A percentile compares a stretch with the other conserved stretches of the same genome.
These are phyloP conservation scores for Pseudochirops corinnae DNA, from an alignment of 2,797 vertebrate species.

Conservation along the genomic window DNA sequence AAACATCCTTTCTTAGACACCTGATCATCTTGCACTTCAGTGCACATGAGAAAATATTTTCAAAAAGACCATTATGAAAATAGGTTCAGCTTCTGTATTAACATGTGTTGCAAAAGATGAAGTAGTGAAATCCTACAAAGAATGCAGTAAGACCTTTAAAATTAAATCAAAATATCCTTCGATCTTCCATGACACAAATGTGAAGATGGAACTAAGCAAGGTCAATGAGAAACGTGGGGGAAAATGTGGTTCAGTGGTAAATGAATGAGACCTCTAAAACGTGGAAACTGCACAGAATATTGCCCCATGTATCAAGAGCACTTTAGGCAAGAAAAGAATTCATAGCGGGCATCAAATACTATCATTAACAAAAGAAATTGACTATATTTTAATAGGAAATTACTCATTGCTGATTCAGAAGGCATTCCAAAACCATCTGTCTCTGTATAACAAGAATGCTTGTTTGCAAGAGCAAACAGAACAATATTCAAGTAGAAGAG, in stretches of 20 bases:
- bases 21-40: background rate
- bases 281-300: background rate
- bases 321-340: background rate
- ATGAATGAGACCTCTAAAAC: background rate
- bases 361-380: background rate
- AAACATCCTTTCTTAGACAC: background rate
- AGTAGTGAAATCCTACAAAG: background rate
- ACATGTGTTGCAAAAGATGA: background rate
- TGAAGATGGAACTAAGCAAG: background rate
- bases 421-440: background rate
- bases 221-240: background rate
- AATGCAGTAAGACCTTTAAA: background rate
- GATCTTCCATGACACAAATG: background rate
- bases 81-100: background rate
- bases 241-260: background rate
- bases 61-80: background rate
- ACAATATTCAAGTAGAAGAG: background rate
- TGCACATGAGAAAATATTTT: background rate
- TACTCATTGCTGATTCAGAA: background rate
- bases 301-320: background rate
- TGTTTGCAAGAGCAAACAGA: background rate
- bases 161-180: background rate
- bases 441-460: background rate
- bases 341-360: background rate
- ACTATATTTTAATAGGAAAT: background rate